Percentiles rank a stretch among this genome's conserved stretches.
Conservation (phyloP, 2,888 invertebrate species). For the Phragmatobia fuliginosa region DNA sequence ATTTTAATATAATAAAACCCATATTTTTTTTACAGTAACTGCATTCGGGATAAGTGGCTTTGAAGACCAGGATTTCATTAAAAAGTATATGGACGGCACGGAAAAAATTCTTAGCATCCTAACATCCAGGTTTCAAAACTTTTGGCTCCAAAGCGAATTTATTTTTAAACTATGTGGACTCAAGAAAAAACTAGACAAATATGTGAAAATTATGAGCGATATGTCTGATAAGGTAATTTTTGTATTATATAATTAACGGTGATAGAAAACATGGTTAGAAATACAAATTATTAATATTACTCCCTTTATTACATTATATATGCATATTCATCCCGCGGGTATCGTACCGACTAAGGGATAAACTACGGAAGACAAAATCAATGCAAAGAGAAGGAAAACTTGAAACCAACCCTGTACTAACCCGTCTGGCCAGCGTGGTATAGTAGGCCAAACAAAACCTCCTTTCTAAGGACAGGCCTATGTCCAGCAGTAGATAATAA, state of each 20-base stretch:
- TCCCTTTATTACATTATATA: too few species aligned
- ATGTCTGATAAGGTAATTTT: conserved; percentile 53
- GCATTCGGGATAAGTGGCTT: conserved; percentile 45
- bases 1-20: not conserved
- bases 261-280: not conserved
- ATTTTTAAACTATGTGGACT: conserved; percentile 44
- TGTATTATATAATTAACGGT: too few species aligned
- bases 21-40: conserved; percentile 34
- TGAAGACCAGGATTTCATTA: conserved; percentile 35
- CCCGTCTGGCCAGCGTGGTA: too few species aligned
- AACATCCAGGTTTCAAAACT: conserved; percentile 42
- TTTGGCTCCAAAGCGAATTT: conserved; percentile 53
- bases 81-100: conserved; percentile 41
- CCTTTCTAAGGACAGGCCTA: too few species aligned
- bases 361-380: too few species aligned
- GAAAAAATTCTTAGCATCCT: conserved; percentile 37
- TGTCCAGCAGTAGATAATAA: too few species aligned
- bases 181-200: conserved; percentile 50
- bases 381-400: too few species aligned
- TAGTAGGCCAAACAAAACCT: too few species aligned
- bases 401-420: too few species aligned
- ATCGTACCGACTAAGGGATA: too few species aligned
- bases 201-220: conserved; percentile 46
- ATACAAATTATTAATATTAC: not conserved
- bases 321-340: too few species aligned